These are phyloP conservation scores for Leucania comma DNA, from an alignment of 2,888 invertebrate genomes.

Conservation along the genomic window DNA sequence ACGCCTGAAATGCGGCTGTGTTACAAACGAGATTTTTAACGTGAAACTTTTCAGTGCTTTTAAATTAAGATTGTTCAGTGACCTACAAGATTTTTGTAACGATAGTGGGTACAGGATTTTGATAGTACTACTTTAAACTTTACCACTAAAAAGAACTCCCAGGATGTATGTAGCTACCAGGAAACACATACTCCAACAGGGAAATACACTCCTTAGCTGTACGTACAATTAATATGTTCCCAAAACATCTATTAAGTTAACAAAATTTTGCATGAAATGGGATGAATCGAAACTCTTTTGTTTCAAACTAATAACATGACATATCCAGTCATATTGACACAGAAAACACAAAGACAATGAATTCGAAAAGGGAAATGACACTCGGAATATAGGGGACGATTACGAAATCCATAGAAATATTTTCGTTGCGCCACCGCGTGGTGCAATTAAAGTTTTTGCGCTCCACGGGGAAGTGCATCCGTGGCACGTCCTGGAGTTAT, in stretches of 20 bases:
- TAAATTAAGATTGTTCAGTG: slow-evolving; percentile 7
- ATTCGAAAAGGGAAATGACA: slow-evolving; percentile 22
- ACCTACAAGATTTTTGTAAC: background rate
- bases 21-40: slow-evolving; percentile 52
- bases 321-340: background rate
- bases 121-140: no score
- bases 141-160: background rate
- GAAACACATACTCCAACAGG: no score
- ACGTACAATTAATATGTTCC: no score
- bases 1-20: slow-evolving; percentile 56
- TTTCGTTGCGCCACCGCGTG: slow-evolving; percentile 69
- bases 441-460: slow-evolving; percentile 85
- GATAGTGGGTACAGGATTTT: background rate
- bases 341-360: slow-evolving; percentile 5
- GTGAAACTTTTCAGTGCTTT: slow-evolving; percentile 15
- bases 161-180: background rate
- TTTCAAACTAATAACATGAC: background rate
- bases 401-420: slow-evolving; percentile 56
- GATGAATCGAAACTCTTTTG: no score
- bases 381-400: slow-evolving; percentile 17
- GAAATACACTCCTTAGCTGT: no score
- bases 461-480: slow-evolving; percentile 71
- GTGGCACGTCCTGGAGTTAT: slow-evolving; percentile 82
- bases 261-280: no score
- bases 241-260: no score